Conservation (phyloP, 2,888 invertebrate species). For the Neoscelio sp. region DNA sequence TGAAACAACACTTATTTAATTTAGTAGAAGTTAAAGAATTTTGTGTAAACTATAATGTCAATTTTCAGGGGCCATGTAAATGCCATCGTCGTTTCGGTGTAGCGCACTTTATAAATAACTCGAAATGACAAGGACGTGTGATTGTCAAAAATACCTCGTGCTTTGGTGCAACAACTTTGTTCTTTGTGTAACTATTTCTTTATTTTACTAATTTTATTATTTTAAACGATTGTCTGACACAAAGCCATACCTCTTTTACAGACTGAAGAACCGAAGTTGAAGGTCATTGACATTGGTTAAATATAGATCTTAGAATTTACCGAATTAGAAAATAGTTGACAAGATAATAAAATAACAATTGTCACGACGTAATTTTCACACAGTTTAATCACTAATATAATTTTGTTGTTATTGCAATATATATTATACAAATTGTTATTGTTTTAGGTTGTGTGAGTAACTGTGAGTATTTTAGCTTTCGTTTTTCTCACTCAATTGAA, state of each 20-base stretch:
- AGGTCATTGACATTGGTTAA: conserved; percentile 21
- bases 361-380: no score
- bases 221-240: no score
- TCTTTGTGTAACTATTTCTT: conserved; percentile 47
- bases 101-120: conserved; percentile 59
- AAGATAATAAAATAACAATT: no score
- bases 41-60: neutral
- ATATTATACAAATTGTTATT: no score
- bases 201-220: conserved; percentile 19
- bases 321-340: conserved; percentile 61
- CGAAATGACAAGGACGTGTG: conserved; percentile 56
- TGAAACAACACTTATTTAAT: conserved; percentile 40
- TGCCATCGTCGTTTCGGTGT: conserved; percentile 18
- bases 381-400: no score
- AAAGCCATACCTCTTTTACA: no score
- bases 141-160: conserved; percentile 56
- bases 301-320: conserved; percentile 8
- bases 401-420: no score
- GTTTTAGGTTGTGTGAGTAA: conserved; percentile 86
- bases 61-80: conserved; percentile 4
- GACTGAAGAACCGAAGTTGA: no score
- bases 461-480: conserved; percentile 85
- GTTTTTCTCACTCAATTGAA: conserved; percentile 86
- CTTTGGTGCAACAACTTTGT: conserved; percentile 52
- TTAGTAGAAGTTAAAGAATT: neutral